These are phyloP conservation scores for Amaurobius ferox DNA, from an alignment of 2,888 invertebrate genomes.

Conservation along the genomic window DNA sequence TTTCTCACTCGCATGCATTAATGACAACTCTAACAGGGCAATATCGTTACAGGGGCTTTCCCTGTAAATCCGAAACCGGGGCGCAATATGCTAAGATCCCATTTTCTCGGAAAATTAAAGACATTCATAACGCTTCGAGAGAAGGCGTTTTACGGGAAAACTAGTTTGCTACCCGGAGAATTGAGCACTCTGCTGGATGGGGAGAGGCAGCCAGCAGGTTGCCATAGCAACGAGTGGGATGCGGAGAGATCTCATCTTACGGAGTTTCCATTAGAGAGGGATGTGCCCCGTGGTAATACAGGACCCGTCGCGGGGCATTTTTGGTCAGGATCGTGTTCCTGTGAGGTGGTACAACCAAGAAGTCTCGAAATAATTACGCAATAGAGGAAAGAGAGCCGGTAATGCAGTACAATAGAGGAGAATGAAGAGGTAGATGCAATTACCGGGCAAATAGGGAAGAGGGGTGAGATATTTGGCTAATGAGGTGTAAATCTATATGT, in stretches of 20 bases:
- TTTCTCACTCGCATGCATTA: neutral
- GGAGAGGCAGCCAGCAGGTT: neutral
- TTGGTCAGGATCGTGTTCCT: slow-evolving; percentile 1
- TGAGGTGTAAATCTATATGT: neutral
- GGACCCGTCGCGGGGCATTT: neutral
- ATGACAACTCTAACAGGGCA: slow-evolving; percentile 11
- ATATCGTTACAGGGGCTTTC: neutral
- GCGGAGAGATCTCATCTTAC: slow-evolving; percentile 33
- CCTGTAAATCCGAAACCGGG: neutral
- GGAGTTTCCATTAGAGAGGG: slow-evolving; percentile 31
- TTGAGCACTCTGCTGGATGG: neutral
- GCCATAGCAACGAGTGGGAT: slow-evolving; percentile 27
- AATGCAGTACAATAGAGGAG: neutral
- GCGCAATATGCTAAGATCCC: slow-evolving; percentile 11
- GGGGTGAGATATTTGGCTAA: neutral
- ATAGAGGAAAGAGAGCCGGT: neutral
- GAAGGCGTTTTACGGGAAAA: neutral
- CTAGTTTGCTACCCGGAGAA: neutral
- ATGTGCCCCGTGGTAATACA: slow-evolving; percentile 8
- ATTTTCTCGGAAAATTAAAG: slow-evolving; percentile 14
- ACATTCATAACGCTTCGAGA: slow-evolving; percentile 9
- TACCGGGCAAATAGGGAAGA: neutral
- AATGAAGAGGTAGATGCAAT: neutral
- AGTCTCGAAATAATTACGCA: neutral
- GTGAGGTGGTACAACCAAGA: neutral